These are phyloP conservation scores for Camponotus fellah DNA, from an alignment of 2,888 invertebrate genomes.

Conservation along the genomic window DNA sequence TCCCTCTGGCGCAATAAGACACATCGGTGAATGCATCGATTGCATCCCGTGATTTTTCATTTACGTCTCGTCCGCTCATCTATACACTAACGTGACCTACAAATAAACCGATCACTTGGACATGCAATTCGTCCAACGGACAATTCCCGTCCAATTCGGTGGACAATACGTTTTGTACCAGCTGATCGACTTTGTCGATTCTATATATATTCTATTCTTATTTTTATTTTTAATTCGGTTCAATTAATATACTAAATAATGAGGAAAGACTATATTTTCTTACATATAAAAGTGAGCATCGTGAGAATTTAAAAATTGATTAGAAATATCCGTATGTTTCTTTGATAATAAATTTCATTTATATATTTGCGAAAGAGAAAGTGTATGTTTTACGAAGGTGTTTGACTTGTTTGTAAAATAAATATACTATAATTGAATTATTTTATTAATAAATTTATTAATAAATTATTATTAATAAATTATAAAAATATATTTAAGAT, in stretches of 20 bases:
- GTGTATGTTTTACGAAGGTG: not conserved
- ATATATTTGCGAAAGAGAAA: not conserved
- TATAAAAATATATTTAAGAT: slow-evolving; percentile 25
- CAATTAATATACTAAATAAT: not conserved
- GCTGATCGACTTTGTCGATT: slow-evolving; percentile 36
- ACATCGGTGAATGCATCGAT: slow-evolving; percentile 19
- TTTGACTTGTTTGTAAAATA: not conserved
- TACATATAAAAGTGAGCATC: not conserved
- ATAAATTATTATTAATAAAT: not conserved
- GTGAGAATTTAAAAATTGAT: not conserved
- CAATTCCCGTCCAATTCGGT: slow-evolving; percentile 43
- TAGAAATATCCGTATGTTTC: not conserved
- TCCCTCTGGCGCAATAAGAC: slow-evolving; percentile 18
- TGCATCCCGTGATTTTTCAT: slow-evolving; percentile 28
- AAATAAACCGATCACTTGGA: slow-evolving; percentile 48
- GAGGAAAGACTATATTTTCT: not conserved
- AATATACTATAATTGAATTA: no score
- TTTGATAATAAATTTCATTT: not conserved
- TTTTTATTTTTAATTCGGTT: not conserved
- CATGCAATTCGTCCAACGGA: slow-evolving; percentile 41
- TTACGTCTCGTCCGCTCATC: not conserved
- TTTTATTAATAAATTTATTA: not conserved
- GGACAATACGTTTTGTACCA: slow-evolving; percentile 44
- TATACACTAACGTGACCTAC: slow-evolving; percentile 19
- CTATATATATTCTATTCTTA: not conserved